Evolutionary conservation across 2,113 vertebrate genomes (phyloP), one percentile per base, ranked within the genome.

Genomic region (Narcine bancroftii): DNA sequence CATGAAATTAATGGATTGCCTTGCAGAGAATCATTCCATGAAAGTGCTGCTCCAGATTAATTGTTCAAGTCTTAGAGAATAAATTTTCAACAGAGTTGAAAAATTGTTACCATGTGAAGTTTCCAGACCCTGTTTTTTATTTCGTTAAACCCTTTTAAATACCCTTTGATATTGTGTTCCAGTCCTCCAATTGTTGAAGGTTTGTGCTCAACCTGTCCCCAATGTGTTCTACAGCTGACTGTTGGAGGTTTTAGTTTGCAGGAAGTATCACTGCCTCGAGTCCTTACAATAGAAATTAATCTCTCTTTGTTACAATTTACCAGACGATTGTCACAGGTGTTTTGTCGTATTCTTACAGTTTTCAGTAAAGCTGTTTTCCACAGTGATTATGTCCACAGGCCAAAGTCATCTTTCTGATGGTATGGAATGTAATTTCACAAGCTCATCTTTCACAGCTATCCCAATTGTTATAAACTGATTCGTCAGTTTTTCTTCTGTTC

Each of bases 381-480:
- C 65, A 69, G 39, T 91, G 39, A 87, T 69, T 91, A 33, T 69
- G 39, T 69, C 65, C 65, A 47, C 3, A 53, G 63, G 85, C 60
- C 85, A 89, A 11, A 29, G 36, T 66, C 36, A 47, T 91, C 42
- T 21, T 47, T 91, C 63, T 91, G 36, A 33, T 17, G 36, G 45
- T 33, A 91, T 71, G 26, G 65, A 91, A 65, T 93, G 50, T 11
- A 92, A 65, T 92, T 94, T 73, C 92, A n/a, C 50, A 73, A 92
- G 69, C 10, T 63, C 10, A 3, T 3, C 1, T 92, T 93, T 92
- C 5, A 5, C 11, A 63, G 77, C 93, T 93, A 87, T 73, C 26
- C 39, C 47, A 17, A 33, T 42, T 10, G 92, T 3, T 45, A 73
- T 56, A 69, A 93, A 93, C 94, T 60, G 7, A 13, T 92, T 92